A percentile compares a stretch with the other conserved stretches of the same genome.
Evolutionary conservation across 2,797 vertebrate genomes (phyloP).

Genomic region (Chaetodon trifasciatus): DNA sequence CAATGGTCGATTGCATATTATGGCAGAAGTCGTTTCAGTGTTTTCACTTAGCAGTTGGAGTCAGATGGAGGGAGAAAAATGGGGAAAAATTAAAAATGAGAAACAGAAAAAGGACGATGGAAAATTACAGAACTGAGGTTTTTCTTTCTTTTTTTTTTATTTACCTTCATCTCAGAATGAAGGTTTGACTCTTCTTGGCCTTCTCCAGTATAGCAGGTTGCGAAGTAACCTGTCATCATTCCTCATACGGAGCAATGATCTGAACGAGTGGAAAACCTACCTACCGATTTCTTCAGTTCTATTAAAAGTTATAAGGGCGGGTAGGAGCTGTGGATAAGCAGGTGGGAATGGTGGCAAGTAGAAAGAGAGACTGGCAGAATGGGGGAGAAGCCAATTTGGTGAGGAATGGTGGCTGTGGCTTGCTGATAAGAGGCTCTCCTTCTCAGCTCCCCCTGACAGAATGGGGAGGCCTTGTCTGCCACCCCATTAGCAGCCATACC

Average conservation of each 20-base stretch:
- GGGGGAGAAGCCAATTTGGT: constrained; percentile 77
- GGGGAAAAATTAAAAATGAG: constrained; percentile 25
- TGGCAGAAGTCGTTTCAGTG: constrained; percentile 57
- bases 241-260: constrained; percentile 21
- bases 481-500: constrained; percentile 90
- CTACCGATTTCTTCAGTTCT: constrained; percentile 40
- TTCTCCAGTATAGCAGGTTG: constrained; percentile 21
- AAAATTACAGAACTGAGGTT: constrained; percentile 51
- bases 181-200: constrained; percentile 4
- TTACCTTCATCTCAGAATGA: constrained; percentile 3
- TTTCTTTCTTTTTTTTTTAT: constrained; percentile 5
- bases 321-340: constrained; percentile 57
- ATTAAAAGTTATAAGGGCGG: constrained; percentile 52
- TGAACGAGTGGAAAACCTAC: constrained; percentile 20
- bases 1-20: constrained; percentile 55
- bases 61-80: constrained; percentile 41
- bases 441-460: constrained; percentile 77
- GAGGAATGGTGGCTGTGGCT: constrained; percentile 84
- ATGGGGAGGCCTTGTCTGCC: constrained; percentile 88
- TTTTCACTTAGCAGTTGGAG: constrained; percentile 85
- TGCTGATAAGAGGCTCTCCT: constrained; percentile 88
- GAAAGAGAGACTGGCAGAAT: constrained; percentile 50
- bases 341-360: constrained; percentile 52
- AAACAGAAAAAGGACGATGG: constrained; percentile 39
- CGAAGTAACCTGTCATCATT: constrained; percentile 54